Conservation (phyloP, 2,888 invertebrate genomes). For the Sthenelais limicola region DNA sequence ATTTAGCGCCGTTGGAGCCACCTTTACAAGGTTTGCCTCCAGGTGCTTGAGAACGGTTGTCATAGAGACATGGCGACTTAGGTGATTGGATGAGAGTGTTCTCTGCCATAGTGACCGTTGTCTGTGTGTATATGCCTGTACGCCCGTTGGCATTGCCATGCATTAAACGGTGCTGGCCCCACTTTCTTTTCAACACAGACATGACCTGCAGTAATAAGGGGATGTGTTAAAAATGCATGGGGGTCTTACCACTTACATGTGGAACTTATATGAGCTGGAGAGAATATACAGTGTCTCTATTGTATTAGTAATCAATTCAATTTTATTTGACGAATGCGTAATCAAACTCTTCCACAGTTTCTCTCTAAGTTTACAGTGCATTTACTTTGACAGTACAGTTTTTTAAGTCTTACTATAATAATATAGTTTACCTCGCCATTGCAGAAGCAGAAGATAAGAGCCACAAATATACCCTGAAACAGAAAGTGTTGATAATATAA, state of each 20-base stretch:
- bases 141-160: conserved; percentile 48
- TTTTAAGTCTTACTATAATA: no score
- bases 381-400: no score
- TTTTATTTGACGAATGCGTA: no score
- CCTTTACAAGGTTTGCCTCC: conserved; percentile 29
- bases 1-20: conserved; percentile 18
- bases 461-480: conserved; percentile 90
- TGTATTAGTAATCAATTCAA: no score
- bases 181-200: conserved; percentile 59
- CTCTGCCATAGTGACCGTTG: conserved; percentile 46
- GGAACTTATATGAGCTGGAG: no score
- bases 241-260: no score
- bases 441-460: conserved; percentile 85
- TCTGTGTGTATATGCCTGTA: conserved; percentile 45
- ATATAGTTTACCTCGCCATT: conserved; percentile 95
- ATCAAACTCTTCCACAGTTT: no score
- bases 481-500: no score
- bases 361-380: no score
- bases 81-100: conserved; percentile 21
- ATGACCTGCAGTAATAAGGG: conserved; percentile 57
- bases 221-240: no score
- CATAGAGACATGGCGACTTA: conserved; percentile 42
- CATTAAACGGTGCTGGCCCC: conserved; percentile 64
- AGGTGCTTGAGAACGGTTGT: conserved; percentile 41
- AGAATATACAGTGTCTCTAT: no score